phyloP scores from a whole-genome alignment of 2,113 vertebrate genomes.

The Lagenorhynchus albirostris region DNA sequence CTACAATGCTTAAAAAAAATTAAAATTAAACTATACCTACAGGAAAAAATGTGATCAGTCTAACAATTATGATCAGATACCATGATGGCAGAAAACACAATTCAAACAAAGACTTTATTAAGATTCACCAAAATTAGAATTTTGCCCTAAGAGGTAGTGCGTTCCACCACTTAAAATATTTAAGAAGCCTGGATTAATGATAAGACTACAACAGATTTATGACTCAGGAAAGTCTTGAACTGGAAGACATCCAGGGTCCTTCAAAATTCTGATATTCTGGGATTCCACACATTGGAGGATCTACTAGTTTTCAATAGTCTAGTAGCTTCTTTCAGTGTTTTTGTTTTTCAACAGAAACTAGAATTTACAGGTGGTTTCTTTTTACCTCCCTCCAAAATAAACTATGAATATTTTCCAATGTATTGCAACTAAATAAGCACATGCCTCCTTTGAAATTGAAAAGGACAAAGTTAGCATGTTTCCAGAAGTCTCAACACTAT shows the following conservation, averaged over 20 bases:
- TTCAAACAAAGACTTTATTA: constrained; percentile 9
- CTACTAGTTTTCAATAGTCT: not conserved
- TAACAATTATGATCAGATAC: constrained; percentile 31
- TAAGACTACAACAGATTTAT: not conserved
- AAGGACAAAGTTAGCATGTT: not conserved
- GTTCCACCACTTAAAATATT: not conserved
- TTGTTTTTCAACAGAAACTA: constrained; percentile 5
- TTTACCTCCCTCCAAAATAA: constrained; percentile 7
- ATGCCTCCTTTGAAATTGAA: not conserved
- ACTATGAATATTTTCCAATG: not conserved
- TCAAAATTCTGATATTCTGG: constrained; percentile 9
- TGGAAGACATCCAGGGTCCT: not conserved
- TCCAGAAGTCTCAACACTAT: constrained; percentile 1
- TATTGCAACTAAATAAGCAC: not conserved
- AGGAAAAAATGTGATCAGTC: not conserved
- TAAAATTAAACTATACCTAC: constrained; percentile 1
- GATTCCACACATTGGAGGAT: not conserved
- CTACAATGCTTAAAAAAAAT: constrained; percentile 30
- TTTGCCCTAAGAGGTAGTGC: not conserved
- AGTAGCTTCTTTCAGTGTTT: not conserved
- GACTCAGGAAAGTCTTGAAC: not conserved
- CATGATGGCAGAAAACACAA: not conserved
- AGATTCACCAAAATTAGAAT: constrained; percentile 6
- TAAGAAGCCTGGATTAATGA: not conserved
- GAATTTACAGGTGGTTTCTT: not conserved